A percentile compares a stretch with the other conserved stretches of the same genome.
phyloP scores from a whole-genome alignment of 1,140 invertebrate species.

The Drosophila fuyamai region DNA sequence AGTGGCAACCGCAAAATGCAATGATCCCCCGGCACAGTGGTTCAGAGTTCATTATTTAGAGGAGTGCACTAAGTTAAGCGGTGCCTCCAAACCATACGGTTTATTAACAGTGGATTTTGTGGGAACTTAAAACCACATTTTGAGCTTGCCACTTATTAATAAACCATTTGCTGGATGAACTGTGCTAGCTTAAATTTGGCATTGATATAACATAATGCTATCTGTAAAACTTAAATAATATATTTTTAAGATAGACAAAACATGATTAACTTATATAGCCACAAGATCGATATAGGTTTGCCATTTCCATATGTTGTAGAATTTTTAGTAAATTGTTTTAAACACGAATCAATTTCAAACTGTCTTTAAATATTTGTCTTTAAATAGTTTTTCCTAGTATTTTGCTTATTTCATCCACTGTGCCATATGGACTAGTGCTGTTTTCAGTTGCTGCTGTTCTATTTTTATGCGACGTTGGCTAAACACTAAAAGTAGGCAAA shows the following conservation, averaged over 20 bases:
- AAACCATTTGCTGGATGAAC: not conserved
- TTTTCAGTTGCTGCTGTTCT: constrained; percentile 55
- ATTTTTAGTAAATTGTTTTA: too few species aligned
- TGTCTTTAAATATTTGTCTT: not conserved
- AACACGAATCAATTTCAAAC: too few species aligned
- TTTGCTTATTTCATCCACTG: constrained; percentile 11
- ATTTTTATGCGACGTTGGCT: constrained; percentile 78
- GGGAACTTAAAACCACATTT: not conserved
- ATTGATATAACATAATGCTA: too few species aligned
- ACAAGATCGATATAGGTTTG: too few species aligned
- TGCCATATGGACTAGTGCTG: constrained; percentile 38
- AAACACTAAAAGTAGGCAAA: constrained; percentile 80
- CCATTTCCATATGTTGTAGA: too few species aligned
- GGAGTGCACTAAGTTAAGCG: not conserved
- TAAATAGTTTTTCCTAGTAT: not conserved
- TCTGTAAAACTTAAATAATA: too few species aligned
- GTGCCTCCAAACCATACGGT: not conserved
- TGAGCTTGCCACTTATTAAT: not conserved
- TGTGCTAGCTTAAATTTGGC: not conserved
- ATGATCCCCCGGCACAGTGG: constrained; percentile 49
- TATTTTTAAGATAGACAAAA: too few species aligned
- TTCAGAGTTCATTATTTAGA: constrained; percentile 5
- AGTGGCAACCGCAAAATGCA: constrained; percentile 77
- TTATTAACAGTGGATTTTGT: not conserved
- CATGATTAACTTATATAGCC: too few species aligned